These are phyloP conservation scores for Diplodus sargus DNA, from an alignment of 2,797 vertebrate species.

Conservation along the genomic window DNA sequence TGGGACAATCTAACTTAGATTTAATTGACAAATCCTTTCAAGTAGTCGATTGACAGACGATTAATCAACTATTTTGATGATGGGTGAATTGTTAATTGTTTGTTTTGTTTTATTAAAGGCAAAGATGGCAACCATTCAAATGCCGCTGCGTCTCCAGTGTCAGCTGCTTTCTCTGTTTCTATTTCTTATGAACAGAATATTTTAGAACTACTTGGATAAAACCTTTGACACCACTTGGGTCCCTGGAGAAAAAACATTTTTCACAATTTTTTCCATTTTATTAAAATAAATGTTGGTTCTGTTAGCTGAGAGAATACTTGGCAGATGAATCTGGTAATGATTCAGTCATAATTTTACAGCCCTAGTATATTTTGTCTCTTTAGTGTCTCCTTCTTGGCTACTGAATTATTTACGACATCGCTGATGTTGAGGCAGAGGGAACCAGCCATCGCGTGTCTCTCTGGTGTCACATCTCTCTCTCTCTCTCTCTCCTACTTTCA, in stretches of 20 bases:
- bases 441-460: not conserved
- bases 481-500: constrained; percentile 1
- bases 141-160: too few species aligned
- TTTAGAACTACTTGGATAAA: not conserved
- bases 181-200: not conserved
- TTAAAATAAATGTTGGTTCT: not conserved
- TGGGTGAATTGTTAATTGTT: too few species aligned
- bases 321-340: not conserved
- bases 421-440: constrained; percentile 27
- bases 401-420: constrained; percentile 41
- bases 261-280: not conserved
- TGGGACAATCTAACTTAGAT: too few species aligned
- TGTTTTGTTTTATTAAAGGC: too few species aligned
- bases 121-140: too few species aligned
- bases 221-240: not conserved
- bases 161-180: not conserved
- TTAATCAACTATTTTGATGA: too few species aligned
- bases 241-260: not conserved
- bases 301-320: not conserved
- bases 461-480: constrained; percentile 25
- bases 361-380: not conserved
- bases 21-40: too few species aligned
- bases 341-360: constrained; percentile 5
- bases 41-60: too few species aligned
- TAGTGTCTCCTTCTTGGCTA: constrained; percentile 13